Base-by-base conservation (phyloP, 2,797 vertebrate genomes). In the Pseudochirops cupreus region DNA sequence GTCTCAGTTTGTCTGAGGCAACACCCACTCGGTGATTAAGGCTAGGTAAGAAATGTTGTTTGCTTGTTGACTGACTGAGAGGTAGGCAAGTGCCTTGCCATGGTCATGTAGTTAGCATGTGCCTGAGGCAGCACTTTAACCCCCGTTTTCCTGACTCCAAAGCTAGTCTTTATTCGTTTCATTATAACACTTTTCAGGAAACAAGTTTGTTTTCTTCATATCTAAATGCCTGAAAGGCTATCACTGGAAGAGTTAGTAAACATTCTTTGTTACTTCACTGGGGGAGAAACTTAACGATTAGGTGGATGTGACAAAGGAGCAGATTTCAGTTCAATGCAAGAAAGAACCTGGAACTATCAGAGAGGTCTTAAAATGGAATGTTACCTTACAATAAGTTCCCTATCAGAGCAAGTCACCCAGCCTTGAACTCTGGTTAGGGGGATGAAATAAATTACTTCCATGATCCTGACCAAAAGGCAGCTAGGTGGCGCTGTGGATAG, bases 261-360 rank as follows among this genome's bases (percentile, higher is more conserved):
- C 67, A 67, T 46, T 94, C 91, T 33, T 21, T 26, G n/a, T 50
- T 29, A n/a, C 46, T 94, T 62, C 0, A 1, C 31, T 0, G 5
- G 62, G 29, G 74, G 29, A 58, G 54, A n/a, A 93, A 91, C 57
- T 16, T 56, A 52, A 59, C 56, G 90, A 93, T 91, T 24, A 59
- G 46, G 74, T 7, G 29, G 29, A 57, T 91, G 94, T 96, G 55
- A 54, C 3, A 50, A 50, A 91, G 33, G 52, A 67, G 54, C 21
- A 57, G 95, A n/a, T 62, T 92, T 89, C 0, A 7, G 55, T n/a
- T 91, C 54, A 24, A 0, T 0, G 29, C 52, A 97, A 92, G 91
- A 97, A n/a, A 95, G 55, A 46, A 82, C 62, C 87, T 92, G 53
- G 56, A 93, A 93, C 74, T 39, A 29, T 54, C 54, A 56, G 2